Percentiles rank a stretch among this genome's conserved stretches.
These are phyloP conservation scores for Gymnoscelis rufifasciata DNA, from an alignment of 2,888 invertebrate species.

Conservation along the genomic window DNA sequence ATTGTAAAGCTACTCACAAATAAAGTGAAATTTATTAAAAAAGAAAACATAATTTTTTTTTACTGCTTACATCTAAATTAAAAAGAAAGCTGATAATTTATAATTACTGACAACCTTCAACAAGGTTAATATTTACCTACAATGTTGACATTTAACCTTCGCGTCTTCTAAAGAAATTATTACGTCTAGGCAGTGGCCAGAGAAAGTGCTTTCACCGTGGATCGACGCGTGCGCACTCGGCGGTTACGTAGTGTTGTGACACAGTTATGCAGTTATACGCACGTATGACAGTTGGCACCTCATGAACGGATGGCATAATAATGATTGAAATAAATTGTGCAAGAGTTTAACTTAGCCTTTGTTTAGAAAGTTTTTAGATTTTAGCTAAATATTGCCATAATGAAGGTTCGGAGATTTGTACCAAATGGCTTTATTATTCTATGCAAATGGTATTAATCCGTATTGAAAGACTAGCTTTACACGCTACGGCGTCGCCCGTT, in stretches of 20 bases:
- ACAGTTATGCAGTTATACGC: conserved; percentile 34
- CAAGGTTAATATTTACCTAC: background rate
- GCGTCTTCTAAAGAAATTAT: background rate
- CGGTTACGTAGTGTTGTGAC: conserved; percentile 38
- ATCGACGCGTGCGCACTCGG: conserved; percentile 10
- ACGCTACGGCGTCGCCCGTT: too few species aligned
- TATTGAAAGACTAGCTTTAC: too few species aligned
- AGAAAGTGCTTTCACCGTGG: conserved; percentile 25
- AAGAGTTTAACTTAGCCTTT: conserved; percentile 1
- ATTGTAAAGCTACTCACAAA: too few species aligned
- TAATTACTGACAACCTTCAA: background rate
- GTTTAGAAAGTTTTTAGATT: background rate
- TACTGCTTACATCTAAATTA: too few species aligned
- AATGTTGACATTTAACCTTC: conserved; percentile 10
- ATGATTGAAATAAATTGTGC: conserved; percentile 6
- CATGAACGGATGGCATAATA: conserved; percentile 11
- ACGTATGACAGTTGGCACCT: conserved; percentile 19
- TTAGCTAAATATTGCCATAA: background rate
- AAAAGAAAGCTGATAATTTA: too few species aligned
- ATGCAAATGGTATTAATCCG: too few species aligned
- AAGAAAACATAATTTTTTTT: too few species aligned
- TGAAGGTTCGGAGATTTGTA: background rate
- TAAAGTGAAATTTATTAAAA: too few species aligned
- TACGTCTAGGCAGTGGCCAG: conserved; percentile 5
- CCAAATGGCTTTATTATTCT: background rate